Base-by-base conservation (phyloP, 2,113 vertebrate genomes). In the Phrynosoma blainvillii region DNA sequence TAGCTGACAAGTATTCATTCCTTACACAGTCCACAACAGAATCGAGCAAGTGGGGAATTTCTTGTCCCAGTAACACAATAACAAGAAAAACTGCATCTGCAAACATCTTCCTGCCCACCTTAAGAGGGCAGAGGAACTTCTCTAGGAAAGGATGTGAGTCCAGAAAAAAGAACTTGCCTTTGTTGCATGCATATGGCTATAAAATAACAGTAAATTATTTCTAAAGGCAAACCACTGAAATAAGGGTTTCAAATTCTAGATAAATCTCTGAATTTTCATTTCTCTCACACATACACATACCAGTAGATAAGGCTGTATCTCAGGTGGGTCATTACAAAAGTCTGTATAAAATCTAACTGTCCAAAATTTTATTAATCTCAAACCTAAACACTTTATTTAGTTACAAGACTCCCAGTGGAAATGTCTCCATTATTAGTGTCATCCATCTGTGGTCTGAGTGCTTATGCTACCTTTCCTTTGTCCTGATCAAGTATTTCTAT, bases 401-500 rank as follows among this genome's bases (percentile, higher is more conserved):
- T 9, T 79, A 32, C 81, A 89, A 54, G 62, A 90, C 0, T 20
- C 42, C 68, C 27, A 62, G 82, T 1, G 0, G 80, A 89, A 77
- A 90, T 74, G 18, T 85, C 89, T 88, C 82, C n/a, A 77, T 80
- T 52, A 79, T 90, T 92, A 42, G 54, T 52, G 82, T 65, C 59
- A 90, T 89, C 79, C 82, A 66, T 13, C 30, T 68, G 80, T 89
- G 86, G 87, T 12, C 42, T 75, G 84, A 1, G 32, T 88, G 56
- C 21, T 85, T 66, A 20, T 36, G 30, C 40, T 56, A 77, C 40
- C 23, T 85, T 66, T 71, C 25, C 42, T 62, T n/a, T 54, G 1
- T 11, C 77, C 8, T 66, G 7, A 62, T n/a, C 87, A 80, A 78
- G 77, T 42, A 20, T 80, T 86, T 84, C 89, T 86, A 77, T 13